Evolutionary conservation across 1,140 invertebrate genomes (phyloP), one percentile per base, ranked within the genome.

Genomic region (Polyergus mexicanus): DNA sequence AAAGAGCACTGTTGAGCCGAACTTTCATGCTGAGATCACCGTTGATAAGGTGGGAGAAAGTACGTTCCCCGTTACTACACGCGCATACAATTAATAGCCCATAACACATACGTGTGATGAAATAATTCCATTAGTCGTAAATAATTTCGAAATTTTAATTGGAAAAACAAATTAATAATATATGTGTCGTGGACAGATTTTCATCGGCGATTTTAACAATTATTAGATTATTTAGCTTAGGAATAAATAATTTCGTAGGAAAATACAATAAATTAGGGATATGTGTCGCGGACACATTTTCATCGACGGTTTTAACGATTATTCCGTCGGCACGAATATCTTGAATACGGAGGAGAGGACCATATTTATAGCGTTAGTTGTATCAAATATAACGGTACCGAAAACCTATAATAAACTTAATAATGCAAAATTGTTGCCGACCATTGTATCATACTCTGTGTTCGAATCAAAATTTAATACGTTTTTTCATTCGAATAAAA

Each of bases 11-110:
- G 68, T 85, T 78, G 38, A 89, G 68, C 88, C 85, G 38, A 89
- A 87, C 88, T 89, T 89, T 89, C 85, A 51, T 86, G 84, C 22
- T 47, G 88, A 89, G 88, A 89, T 89, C 88, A 66, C 51, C 62
- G 86, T 81, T 87, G 88, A 89, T 89, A 89, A 89, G 77, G 69
- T 75, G 25, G 51, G 88, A 89, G 88, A 89, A 89, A 89, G 88
- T 85, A 85, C 19, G 16, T 51, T 86, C 51, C 58, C 41, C 89
- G 51, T 89, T 69, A 41, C 85, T 60, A 84, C 77, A 76, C 76
- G 41, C 19, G n/a, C 41, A 25, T 80, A 80, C 85, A 87, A 89
- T 89, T 89, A 89, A 89, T 84, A 89, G 84, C 71, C 88, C 75
- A 89, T 89, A 86, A 84, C 16, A 51, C 8, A 1, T 19, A 19